Percentiles rank a stretch among this genome's conserved stretches.
Evolutionary conservation across 2,888 invertebrate genomes (phyloP).

Genomic region (Philereme transversata): DNA sequence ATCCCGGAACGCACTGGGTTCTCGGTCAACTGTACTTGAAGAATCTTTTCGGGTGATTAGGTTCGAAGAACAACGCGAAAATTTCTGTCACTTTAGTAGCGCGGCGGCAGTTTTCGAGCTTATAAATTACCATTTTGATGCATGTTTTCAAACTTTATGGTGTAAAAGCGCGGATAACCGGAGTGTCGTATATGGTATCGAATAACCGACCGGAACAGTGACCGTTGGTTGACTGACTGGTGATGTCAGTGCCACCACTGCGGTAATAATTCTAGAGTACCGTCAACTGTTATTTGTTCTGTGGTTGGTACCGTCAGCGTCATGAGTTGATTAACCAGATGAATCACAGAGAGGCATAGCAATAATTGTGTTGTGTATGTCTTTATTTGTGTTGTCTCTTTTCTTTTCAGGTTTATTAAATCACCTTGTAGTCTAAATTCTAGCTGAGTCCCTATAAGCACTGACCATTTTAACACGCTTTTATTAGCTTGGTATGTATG

Average conservation of each 20-base stretch:
- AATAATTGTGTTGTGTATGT: no score
- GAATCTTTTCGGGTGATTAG: conserved; percentile 77
- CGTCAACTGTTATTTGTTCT: conserved; percentile 16
- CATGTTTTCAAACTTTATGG: conserved; percentile 58
- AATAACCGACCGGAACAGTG: conserved; percentile 43
- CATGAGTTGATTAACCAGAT: no score
- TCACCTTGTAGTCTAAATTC: no score
- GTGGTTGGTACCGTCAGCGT: background rate
- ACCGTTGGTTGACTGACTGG: conserved; percentile 46
- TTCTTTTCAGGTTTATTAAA: no score
- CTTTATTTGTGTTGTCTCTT: no score
- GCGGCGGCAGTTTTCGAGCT: conserved; percentile 66
- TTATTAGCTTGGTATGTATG: no score
- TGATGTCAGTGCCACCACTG: conserved; percentile 4
- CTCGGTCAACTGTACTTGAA: conserved; percentile 81
- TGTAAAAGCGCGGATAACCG: conserved; percentile 45
- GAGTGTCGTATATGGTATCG: conserved; percentile 26
- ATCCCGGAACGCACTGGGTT: conserved; percentile 55
- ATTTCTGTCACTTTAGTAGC: conserved; percentile 68
- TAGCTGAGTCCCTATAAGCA: no score
- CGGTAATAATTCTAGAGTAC: conserved; percentile 1
- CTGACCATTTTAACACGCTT: no score
- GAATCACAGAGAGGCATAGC: no score
- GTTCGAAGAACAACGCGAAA: conserved; percentile 71
- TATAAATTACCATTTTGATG: conserved; percentile 77